Percentiles rank a stretch among this genome's conserved stretches.
Conservation (phyloP, 2,888 invertebrate genomes). For the Hyalella azteca region DNA sequence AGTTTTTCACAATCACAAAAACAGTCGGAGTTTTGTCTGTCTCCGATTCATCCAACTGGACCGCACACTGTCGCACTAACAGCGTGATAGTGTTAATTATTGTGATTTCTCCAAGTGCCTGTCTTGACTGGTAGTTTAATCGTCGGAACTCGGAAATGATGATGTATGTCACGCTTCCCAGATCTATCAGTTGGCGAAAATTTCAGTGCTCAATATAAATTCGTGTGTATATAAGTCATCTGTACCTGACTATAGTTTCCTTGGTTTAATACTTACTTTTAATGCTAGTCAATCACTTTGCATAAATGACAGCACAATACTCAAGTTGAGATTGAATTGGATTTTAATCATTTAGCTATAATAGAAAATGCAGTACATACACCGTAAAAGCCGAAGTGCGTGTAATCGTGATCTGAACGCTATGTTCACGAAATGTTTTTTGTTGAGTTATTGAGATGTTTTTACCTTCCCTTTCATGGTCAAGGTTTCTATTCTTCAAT, state of each 20-base stretch:
- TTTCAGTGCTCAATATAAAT: slow-evolving; percentile 4
- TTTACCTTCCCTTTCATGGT: neutral
- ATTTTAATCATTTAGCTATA: neutral
- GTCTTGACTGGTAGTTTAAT: neutral
- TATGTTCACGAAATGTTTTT: no score
- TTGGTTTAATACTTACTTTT: neutral
- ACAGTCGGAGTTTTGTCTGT: slow-evolving; percentile 23
- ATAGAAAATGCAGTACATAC: no score
- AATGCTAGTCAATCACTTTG: neutral
- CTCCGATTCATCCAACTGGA: neutral
- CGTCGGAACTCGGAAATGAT: slow-evolving; percentile 4
- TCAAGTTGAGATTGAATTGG: neutral
- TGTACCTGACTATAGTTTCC: slow-evolving; percentile 8
- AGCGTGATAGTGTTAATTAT: neutral
- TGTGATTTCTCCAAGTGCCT: slow-evolving; percentile 11
- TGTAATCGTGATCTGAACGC: no score
- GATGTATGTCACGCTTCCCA: neutral
- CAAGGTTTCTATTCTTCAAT: neutral
- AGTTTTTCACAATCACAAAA: slow-evolving; percentile 64
- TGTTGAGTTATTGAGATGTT: no score
- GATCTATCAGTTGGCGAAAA: slow-evolving; percentile 1
- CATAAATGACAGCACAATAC: slow-evolving; percentile 31
- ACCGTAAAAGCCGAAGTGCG: no score
- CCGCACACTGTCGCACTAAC: slow-evolving; percentile 29
- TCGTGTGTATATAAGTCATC: neutral